Evolutionary conservation across 2,113 vertebrate genomes (phyloP).

Genomic region (Nestor notabilis): DNA sequence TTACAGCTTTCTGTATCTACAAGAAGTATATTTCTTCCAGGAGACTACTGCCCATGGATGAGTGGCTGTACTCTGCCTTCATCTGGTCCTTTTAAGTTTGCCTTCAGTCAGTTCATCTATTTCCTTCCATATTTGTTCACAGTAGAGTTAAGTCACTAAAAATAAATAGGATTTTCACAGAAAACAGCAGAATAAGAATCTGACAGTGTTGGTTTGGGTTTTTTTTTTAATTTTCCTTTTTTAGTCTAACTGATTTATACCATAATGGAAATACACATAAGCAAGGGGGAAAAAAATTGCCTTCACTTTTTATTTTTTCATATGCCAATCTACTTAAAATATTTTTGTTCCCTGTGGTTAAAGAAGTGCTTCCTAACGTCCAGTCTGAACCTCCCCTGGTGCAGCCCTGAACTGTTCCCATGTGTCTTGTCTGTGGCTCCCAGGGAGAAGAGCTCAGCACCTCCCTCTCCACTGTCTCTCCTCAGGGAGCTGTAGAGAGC

Average conservation of each 20-base stretch:
- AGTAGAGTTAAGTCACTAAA: background rate
- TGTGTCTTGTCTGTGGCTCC: background rate
- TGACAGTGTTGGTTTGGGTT: background rate
- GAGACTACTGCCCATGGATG: background rate
- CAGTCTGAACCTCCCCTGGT: background rate
- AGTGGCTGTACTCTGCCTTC: background rate
- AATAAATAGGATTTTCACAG: background rate
- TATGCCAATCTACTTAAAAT: background rate
- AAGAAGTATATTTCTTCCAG: background rate
- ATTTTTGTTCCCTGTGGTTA: background rate
- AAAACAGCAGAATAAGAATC: background rate
- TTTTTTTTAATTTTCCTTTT: background rate
- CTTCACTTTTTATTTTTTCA: background rate
- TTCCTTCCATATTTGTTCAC: background rate
- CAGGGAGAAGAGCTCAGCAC: background rate
- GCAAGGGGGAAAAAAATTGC: background rate
- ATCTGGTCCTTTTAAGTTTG: background rate
- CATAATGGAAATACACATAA: background rate
- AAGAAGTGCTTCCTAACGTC: background rate
- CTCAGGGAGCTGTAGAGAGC: background rate
- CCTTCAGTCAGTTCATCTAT: background rate
- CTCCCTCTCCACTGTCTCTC: background rate
- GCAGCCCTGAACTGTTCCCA: background rate
- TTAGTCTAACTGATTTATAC: background rate
- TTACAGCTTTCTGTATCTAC: background rate